phyloP scores from a whole-genome alignment of 2,888 invertebrate genomes.

The Athalia rosae region DNA sequence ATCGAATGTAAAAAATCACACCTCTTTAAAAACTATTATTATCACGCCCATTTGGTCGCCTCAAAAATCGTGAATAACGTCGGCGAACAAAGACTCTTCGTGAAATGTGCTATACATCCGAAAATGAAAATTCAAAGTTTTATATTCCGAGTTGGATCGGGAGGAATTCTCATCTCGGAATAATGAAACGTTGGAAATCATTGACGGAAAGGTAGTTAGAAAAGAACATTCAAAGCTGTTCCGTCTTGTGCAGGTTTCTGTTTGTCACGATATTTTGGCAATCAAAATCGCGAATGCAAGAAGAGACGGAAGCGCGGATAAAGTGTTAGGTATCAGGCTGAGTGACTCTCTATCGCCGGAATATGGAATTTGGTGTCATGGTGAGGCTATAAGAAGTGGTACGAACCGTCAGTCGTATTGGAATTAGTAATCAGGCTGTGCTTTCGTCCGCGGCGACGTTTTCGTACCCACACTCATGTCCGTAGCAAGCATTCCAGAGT shows the following conservation, averaged over 20 bases:
- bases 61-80: no score
- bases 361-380: conserved; percentile 72
- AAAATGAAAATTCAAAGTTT: no score
- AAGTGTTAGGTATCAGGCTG: conserved; percentile 46
- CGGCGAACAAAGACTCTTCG: no score
- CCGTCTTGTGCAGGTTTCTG: no score
- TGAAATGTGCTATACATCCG: no score
- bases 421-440: conserved; percentile 71
- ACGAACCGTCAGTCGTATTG: conserved; percentile 60
- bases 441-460: conserved; percentile 46
- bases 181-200: no score
- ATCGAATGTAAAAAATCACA: neutral
- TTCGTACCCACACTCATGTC: conserved; percentile 37
- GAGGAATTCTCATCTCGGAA: no score
- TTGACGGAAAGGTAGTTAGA: neutral
- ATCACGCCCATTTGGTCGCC: no score
- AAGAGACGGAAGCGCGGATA: conserved; percentile 13
- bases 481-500: conserved; percentile 39
- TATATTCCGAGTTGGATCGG: no score
- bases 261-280: neutral
- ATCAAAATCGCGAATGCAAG: neutral
- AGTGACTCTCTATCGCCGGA: conserved; percentile 54
- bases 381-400: conserved; percentile 65
- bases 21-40: neutral
- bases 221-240: neutral